Conservation (phyloP, 2,888 invertebrate species). For the Pristionchus entomophagus region DNA sequence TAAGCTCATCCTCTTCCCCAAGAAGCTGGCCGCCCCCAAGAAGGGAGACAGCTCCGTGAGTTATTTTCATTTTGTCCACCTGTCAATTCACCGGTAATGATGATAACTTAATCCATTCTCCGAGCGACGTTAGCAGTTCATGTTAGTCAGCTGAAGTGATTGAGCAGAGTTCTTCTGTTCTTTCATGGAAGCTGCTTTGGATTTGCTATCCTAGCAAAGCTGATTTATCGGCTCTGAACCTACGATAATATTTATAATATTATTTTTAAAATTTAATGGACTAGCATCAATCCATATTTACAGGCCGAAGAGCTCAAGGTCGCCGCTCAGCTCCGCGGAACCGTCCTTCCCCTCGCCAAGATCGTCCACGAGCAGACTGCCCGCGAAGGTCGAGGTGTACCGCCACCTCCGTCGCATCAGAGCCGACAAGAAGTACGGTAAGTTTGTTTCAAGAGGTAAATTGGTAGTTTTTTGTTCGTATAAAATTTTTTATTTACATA, state of each 20-base stretch:
- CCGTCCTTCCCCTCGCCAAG: conserved; percentile 89
- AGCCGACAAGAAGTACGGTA: conserved; percentile 77
- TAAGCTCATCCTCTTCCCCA: conserved; percentile 96
- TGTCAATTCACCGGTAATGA: conserved; percentile 36
- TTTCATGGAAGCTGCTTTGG: background rate
- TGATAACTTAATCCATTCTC: conserved; percentile 48
- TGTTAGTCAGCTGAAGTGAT: background rate
- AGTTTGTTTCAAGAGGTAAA: too few relatives aligned
- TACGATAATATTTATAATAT: too few relatives aligned
- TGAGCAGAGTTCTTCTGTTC: conserved; percentile 40
- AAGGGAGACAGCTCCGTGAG: conserved; percentile 82
- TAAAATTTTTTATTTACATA: too few relatives aligned
- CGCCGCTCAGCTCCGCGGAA: conserved; percentile 87
- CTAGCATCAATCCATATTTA: too few relatives aligned
- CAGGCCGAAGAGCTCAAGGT: conserved; percentile 91
- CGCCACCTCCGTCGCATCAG: conserved; percentile 79
- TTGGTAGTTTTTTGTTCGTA: too few relatives aligned
- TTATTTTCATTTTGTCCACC: background rate
- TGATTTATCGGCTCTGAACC: conserved; percentile 48
- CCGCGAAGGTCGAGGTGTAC: conserved; percentile 86
- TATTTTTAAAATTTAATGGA: too few relatives aligned
- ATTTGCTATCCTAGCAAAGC: conserved; percentile 26
- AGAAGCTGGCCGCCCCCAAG: conserved; percentile 85
- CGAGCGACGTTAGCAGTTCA: conserved; percentile 32
- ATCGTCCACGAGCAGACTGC: conserved; percentile 85